A percentile compares a stretch with the other conserved stretches of the same genome.
Evolutionary conservation across 1,140 invertebrate species (phyloP).

Genomic region (Drosophila pseudoananassae): DNA sequence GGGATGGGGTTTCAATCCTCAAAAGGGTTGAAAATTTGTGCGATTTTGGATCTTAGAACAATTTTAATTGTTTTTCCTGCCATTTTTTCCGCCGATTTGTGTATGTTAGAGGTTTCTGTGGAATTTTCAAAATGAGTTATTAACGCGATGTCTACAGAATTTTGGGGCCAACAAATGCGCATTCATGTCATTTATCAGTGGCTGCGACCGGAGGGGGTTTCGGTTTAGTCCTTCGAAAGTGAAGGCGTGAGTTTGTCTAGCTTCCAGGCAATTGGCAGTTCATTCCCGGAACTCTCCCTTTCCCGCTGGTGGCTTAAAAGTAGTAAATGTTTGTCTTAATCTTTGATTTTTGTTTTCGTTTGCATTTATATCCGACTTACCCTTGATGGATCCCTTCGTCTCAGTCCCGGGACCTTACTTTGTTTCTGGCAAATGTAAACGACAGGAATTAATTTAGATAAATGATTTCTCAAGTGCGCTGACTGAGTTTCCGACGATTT

Average conservation of each 20-base stretch:
- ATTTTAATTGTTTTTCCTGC: constrained; percentile 76
- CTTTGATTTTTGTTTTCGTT: constrained; percentile 80
- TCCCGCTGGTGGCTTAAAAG: constrained; percentile 38
- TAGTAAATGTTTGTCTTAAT: constrained; percentile 84
- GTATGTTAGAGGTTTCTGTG: constrained; percentile 54
- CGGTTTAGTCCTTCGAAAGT: background rate
- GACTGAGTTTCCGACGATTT: constrained; percentile 62
- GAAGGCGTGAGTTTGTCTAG: constrained; percentile 57
- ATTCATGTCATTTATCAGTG: constrained; percentile 81
- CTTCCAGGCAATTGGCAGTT: constrained; percentile 58
- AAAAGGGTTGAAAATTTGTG: constrained; percentile 60
- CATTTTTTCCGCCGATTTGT: constrained; percentile 19
- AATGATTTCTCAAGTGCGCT: constrained; percentile 83
- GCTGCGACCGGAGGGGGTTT: background rate
- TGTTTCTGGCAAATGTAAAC: constrained; percentile 83
- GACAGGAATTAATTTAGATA: constrained; percentile 85
- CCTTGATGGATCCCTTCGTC: constrained; percentile 3
- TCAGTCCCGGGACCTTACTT: background rate
- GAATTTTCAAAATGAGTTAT: constrained; percentile 83
- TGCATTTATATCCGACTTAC: constrained; percentile 27
- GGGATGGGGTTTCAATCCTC: background rate
- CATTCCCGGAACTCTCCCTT: constrained; percentile 9
- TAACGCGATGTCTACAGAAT: constrained; percentile 67
- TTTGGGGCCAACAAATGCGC: constrained; percentile 63
- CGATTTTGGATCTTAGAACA: constrained; percentile 50